phyloP scores from a whole-genome alignment of 2,888 invertebrate genomes.

The Andrena praecox region DNA sequence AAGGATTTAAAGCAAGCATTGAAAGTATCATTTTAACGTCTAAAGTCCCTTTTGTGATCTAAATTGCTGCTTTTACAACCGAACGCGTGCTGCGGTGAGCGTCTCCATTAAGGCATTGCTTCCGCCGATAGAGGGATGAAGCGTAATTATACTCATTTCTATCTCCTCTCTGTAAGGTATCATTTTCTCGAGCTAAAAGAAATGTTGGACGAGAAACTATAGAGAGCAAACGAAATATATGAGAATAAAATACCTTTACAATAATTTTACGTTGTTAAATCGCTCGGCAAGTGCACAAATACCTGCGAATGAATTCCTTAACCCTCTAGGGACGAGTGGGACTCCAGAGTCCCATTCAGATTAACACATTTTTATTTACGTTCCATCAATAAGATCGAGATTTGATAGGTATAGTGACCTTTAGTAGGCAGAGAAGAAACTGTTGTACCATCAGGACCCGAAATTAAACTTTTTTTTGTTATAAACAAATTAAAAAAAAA shows the following conservation, averaged over 20 bases:
- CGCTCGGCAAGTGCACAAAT: not conserved
- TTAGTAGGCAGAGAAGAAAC: too few species aligned
- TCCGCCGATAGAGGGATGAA: slow-evolving; percentile 12
- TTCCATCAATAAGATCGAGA: too few species aligned
- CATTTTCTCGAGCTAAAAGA: not conserved
- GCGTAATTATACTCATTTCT: slow-evolving; percentile 24
- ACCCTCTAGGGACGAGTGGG: too few species aligned
- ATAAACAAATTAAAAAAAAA: too few species aligned
- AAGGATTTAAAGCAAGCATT: slow-evolving; percentile 4
- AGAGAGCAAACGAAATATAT: not conserved
- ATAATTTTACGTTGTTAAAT: not conserved
- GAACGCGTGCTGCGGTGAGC: not conserved
- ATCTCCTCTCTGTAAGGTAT: slow-evolving; percentile 8
- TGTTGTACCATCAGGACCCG: too few species aligned
- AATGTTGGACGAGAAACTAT: not conserved
- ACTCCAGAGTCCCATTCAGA: too few species aligned
- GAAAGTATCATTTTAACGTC: slow-evolving; percentile 17
- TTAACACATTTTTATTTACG: too few species aligned
- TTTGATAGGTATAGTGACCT: too few species aligned
- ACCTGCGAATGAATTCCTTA: too few species aligned
- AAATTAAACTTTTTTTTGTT: too few species aligned
- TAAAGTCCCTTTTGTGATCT: slow-evolving; percentile 17
- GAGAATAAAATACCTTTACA: not conserved
- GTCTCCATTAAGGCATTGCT: slow-evolving; percentile 11
- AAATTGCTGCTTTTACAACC: slow-evolving; percentile 7